phyloP scores from a whole-genome alignment of 2,113 vertebrate species.

The Prinia subflava region DNA sequence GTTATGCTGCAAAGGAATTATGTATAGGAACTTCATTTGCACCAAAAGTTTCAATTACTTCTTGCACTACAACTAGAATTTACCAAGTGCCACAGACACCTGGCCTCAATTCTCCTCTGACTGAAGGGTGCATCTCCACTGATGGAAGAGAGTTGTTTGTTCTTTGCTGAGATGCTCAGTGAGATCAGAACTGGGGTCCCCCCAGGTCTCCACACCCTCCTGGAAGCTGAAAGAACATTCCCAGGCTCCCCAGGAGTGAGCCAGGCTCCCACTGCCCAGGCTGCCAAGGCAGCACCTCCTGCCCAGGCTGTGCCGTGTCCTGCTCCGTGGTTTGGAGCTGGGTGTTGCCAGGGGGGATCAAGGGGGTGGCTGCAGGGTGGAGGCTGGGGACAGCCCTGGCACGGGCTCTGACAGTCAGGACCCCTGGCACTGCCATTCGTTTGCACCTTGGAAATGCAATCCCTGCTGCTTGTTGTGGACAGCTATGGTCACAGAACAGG shows the following conservation, averaged over 20 bases:
- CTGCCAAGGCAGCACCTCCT: background rate
- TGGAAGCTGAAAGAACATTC: background rate
- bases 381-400: background rate
- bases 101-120: background rate
- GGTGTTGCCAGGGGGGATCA: rapidly evolving
- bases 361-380: background rate
- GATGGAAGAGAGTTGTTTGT: background rate
- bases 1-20: constrained; percentile 32
- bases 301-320: background rate
- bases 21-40: constrained; percentile 35
- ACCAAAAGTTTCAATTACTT: background rate
- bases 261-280: rapidly evolving
- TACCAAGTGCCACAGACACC: constrained; percentile 45
- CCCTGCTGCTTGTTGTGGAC: background rate
- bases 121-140: background rate
- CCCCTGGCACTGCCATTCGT: background rate
- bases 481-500: background rate
- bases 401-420: rapidly evolving
- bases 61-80: constrained; percentile 53
- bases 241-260: background rate
- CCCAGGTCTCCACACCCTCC: background rate
- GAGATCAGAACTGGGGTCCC: background rate
- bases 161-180: background rate
- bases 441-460: background rate
- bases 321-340: rapidly evolving